Percentiles rank a stretch among this genome's conserved stretches.
phyloP scores from a whole-genome alignment of 2,797 vertebrate species.

The Coregonus sp. region DNA sequence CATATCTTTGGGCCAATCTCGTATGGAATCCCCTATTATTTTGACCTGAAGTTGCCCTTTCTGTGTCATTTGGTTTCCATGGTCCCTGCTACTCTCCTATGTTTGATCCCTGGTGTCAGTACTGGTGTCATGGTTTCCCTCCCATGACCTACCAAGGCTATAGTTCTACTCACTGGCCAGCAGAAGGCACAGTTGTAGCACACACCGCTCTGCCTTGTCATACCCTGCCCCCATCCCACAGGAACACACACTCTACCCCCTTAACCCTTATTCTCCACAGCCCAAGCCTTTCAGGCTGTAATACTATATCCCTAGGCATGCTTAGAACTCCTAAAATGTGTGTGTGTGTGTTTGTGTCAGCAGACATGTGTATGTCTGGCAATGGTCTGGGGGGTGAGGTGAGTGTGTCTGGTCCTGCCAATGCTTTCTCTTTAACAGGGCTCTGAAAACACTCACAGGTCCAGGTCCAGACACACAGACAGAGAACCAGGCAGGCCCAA shows the following conservation, averaged over 20 bases:
- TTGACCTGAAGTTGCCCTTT: not conserved
- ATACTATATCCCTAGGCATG: constrained; percentile 64
- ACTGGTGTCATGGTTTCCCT: not conserved
- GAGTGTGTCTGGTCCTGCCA: constrained; percentile 85
- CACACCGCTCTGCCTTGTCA: constrained; percentile 19
- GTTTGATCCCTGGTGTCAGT: too few relatives aligned
- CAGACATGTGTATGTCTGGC: constrained; percentile 69
- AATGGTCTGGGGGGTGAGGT: constrained; percentile 83
- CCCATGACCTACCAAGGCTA: constrained; percentile 40
- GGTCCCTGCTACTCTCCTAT: not conserved
- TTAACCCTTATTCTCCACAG: constrained; percentile 32
- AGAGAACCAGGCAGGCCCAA: constrained; percentile 71
- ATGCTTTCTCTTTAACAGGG: constrained; percentile 84
- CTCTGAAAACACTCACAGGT: constrained; percentile 83
- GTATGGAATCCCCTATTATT: not conserved
- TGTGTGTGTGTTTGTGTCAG: constrained; percentile 19
- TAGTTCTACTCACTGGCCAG: constrained; percentile 63
- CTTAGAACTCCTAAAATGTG: constrained; percentile 67
- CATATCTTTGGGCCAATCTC: not conserved
- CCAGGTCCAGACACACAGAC: constrained; percentile 74
- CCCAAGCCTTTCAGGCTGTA: constrained; percentile 51
- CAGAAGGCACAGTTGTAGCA: constrained; percentile 73
- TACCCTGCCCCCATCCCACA: constrained; percentile 17
- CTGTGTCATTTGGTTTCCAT: not conserved
- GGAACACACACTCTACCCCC: not conserved